A percentile compares a stretch with the other conserved stretches of the same genome.
These are phyloP conservation scores for Acanthosoma haemorrhoidale DNA, from an alignment of 2,888 invertebrate species.

Conservation along the genomic window DNA sequence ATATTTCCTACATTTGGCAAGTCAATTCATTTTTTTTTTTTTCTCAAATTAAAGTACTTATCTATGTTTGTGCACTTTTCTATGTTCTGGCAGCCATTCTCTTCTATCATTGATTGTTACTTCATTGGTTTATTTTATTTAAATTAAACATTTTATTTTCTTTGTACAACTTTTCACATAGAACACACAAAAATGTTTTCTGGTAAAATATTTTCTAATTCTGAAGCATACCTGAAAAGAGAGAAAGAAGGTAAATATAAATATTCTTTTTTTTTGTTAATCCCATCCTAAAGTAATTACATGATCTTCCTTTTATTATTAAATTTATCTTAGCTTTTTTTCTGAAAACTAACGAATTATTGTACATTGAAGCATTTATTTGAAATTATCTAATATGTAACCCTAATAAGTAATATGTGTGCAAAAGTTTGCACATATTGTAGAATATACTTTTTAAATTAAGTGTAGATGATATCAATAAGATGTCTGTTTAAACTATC, in stretches of 20 bases:
- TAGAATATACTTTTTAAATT: too few relatives aligned
- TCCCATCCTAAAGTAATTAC: neutral
- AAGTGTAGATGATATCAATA: too few relatives aligned
- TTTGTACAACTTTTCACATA: neutral
- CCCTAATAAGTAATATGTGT: too few relatives aligned
- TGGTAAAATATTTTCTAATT: conserved; percentile 2
- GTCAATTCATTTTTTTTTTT: too few relatives aligned
- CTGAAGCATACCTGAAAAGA: conserved; percentile 12
- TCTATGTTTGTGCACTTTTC: neutral
- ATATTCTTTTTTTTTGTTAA: neutral
- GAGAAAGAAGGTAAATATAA: conserved; percentile 5
- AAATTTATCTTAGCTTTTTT: neutral
- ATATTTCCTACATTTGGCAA: neutral
- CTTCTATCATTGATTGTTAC: neutral
- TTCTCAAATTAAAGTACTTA: too few relatives aligned
- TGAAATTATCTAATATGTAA: too few relatives aligned
- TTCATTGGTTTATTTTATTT: neutral
- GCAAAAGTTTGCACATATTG: too few relatives aligned
- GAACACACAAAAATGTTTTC: neutral
- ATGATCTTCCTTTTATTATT: neutral
- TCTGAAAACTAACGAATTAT: too few relatives aligned
- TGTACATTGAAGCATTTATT: too few relatives aligned
- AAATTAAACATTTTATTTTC: neutral
- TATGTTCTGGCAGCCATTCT: neutral
- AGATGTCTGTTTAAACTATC: too few relatives aligned